Evolutionary conservation across 2,888 invertebrate species (phyloP).

Genomic region (Pseudococcus viburni): DNA sequence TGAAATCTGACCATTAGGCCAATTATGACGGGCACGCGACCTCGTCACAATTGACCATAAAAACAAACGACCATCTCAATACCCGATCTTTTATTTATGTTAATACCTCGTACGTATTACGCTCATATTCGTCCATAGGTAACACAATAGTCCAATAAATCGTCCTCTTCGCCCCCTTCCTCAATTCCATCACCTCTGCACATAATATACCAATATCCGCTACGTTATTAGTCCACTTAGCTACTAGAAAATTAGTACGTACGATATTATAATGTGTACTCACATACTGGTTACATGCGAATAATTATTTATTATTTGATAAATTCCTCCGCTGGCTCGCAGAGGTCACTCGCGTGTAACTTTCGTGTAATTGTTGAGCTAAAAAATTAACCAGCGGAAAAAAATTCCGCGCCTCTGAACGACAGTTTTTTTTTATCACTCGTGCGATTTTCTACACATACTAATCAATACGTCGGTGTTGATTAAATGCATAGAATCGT

Average conservation of each 20-base stretch:
- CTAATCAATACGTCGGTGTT: not conserved
- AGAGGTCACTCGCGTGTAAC: slow-evolving; percentile 34
- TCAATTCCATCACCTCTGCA: not conserved
- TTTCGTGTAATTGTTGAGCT: not conserved
- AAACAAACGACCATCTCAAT: not conserved
- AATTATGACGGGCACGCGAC: not conserved
- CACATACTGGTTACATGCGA: not conserved
- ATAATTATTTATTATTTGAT: slow-evolving; percentile 29
- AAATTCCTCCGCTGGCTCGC: not conserved
- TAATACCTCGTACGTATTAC: not conserved
- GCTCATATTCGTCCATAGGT: not conserved
- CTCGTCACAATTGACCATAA: slow-evolving; percentile 17
- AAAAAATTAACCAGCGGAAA: not conserved
- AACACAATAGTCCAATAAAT: slow-evolving; percentile 15
- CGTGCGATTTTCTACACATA: not conserved
- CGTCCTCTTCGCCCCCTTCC: not conserved
- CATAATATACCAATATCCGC: not conserved
- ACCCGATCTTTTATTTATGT: not conserved
- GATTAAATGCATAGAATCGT: not conserved
- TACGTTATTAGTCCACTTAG: not conserved
- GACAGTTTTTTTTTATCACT: not conserved
- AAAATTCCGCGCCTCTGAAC: not conserved
- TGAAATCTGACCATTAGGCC: not conserved
- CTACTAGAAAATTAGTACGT: slow-evolving; percentile 8
- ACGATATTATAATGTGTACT: not conserved